Base-by-base conservation (phyloP, 2,113 vertebrate genomes). In the Cebus imitator region DNA sequence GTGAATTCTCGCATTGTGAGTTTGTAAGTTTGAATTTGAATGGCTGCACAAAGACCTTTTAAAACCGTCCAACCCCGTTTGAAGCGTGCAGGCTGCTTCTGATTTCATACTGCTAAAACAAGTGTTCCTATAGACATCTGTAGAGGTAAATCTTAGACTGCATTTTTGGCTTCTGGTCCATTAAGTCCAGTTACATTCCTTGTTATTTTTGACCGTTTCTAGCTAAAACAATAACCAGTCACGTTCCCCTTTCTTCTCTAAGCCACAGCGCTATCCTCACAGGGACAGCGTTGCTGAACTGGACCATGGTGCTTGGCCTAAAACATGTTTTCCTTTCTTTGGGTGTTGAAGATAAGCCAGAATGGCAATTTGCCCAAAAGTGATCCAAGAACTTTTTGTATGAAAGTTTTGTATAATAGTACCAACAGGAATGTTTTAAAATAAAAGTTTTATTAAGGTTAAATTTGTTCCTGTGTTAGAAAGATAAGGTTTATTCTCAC, bases 381-480 rank as follows among this genome's bases (percentile, higher is more conserved):
- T 70, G 43, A 90, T 82, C 61, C 73, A 81, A 86, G 72, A 92
- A 64, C 37, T 11, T 93, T 93, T 90, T 73, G 45, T 83, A 84
- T 48, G n/a, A 43, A 84, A 68, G 35, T 84, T 90, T 81, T 86
- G 50, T 87, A 87, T 58, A 2, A 8, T 30, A 32, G 64, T 72
- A 92, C 91, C 66, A 81, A 78, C 80, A 32, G 68, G 27, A 88
- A 75, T 58, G 4, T 45, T 94, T 97, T 80, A 81, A 97, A 97
- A 85, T 96, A 55, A 73, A 94, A 85, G 86, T 95, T 97, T 95
- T 89, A 83, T 86, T 37, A 84, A 92, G 76, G 93, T 82, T 58
- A 97, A 96, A 90, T 94, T 81, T 78, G n/a, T 92, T 83, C 95
- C 84, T 57, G 89, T 91, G 37, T 89, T 82, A 76, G 66, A 88